Percentiles rank a stretch among this genome's conserved stretches.
Evolutionary conservation across 2,797 vertebrate species (phyloP).

Genomic region (Peromyscus melanophrys): DNA sequence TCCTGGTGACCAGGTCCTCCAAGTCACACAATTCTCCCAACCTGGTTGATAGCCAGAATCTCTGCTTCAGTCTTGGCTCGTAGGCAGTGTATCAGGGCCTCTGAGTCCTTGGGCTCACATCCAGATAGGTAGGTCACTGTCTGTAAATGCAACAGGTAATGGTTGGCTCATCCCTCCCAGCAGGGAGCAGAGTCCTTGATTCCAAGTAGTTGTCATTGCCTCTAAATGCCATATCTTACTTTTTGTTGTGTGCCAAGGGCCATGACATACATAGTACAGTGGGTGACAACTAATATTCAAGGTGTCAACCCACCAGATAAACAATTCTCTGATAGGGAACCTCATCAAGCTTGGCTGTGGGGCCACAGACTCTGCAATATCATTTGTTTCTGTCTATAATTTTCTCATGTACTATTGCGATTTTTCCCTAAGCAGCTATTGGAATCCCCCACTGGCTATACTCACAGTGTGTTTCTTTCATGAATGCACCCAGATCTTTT

Average conservation of each 20-base stretch:
- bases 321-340: too few species aligned
- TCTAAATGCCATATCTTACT: neutral
- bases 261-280: neutral
- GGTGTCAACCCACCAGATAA: too few species aligned
- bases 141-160: slow-evolving; percentile 75
- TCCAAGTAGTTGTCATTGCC: neutral
- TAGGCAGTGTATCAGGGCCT: slow-evolving; percentile 81
- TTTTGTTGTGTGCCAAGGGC: neutral
- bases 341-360: too few species aligned
- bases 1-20: neutral
- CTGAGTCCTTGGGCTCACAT: slow-evolving; percentile 84
- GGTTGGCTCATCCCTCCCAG: too few species aligned
- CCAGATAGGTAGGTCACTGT: slow-evolving; percentile 61
- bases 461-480: too few species aligned
- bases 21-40: neutral
- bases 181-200: neutral
- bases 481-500: too few species aligned
- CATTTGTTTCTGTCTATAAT: too few species aligned
- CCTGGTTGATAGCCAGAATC: slow-evolving; percentile 69
- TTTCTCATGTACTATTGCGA: too few species aligned
- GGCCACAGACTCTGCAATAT: too few species aligned
- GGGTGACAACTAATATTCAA: too few species aligned
- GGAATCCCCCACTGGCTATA: too few species aligned
- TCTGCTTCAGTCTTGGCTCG: slow-evolving; percentile 83
- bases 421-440: too few species aligned